phyloP scores from a whole-genome alignment of 2,797 vertebrate genomes.

The Cryptoprocta ferox region DNA sequence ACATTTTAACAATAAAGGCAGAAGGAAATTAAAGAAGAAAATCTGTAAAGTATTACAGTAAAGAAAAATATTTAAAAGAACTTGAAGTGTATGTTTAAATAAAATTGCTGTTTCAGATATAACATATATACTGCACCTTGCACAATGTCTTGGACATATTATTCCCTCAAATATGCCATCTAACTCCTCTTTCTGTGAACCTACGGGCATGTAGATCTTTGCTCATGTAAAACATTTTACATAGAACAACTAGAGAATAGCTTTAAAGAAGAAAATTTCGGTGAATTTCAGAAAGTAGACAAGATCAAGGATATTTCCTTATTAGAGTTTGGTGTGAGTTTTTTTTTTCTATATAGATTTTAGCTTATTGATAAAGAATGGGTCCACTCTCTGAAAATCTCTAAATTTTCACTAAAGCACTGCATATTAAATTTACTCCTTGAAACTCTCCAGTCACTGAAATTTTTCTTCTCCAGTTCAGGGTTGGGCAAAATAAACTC shows the following conservation, averaged over 20 bases:
- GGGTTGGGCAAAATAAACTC: neutral
- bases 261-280: neutral
- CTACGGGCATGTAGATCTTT: neutral
- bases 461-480: neutral
- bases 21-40: neutral
- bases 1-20: neutral
- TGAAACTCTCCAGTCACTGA: neutral
- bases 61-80: neutral
- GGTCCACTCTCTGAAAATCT: neutral
- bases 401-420: neutral
- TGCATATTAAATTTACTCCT: neutral
- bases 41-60: neutral
- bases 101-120: neutral
- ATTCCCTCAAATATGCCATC: neutral
- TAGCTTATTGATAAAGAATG: neutral
- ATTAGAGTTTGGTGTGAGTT: neutral
- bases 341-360: neutral
- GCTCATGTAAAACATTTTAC: neutral
- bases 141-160: neutral
- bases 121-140: too few species aligned
- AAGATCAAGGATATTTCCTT: neutral
- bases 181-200: neutral
- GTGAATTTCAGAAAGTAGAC: neutral
- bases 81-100: neutral
- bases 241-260: neutral